Conservation (phyloP, 2,797 vertebrate species). For the Poeciliopsis turneri region DNA sequence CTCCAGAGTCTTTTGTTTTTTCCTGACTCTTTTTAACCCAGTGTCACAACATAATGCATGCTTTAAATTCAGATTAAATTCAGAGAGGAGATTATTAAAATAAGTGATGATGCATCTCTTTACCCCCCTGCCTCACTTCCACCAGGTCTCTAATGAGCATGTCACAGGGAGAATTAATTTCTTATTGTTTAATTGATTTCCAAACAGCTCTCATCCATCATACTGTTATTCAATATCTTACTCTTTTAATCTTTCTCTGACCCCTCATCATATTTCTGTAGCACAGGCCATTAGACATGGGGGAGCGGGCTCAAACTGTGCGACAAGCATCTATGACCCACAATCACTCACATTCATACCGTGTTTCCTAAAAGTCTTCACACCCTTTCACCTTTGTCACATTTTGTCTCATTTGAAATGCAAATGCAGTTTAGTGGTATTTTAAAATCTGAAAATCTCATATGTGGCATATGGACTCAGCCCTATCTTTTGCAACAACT, state of each 20-base stretch:
- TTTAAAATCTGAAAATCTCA: neutral
- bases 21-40: neutral
- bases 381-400: neutral
- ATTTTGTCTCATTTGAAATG: neutral
- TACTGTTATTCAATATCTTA: constrained; percentile 70
- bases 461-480: neutral
- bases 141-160: constrained; percentile 79
- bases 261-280: constrained; percentile 74
- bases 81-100: constrained; percentile 47
- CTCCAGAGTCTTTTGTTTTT: neutral
- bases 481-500: neutral
- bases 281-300: constrained; percentile 70
- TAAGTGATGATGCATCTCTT: constrained; percentile 45
- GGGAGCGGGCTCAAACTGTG: constrained; percentile 23
- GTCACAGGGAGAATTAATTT: constrained; percentile 81
- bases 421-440: neutral
- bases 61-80: constrained; percentile 7
- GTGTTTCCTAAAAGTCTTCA: constrained; percentile 2
- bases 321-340: constrained; percentile 45
- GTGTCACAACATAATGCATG: constrained; percentile 3
- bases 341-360: constrained; percentile 30
- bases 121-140: constrained; percentile 52
- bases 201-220: constrained; percentile 81
- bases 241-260: constrained; percentile 70
- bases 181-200: constrained; percentile 83